Evolutionary conservation across 2,113 vertebrate species (phyloP), one percentile per base, ranked within the genome.

Genomic region (Balaeniceps rex): DNA sequence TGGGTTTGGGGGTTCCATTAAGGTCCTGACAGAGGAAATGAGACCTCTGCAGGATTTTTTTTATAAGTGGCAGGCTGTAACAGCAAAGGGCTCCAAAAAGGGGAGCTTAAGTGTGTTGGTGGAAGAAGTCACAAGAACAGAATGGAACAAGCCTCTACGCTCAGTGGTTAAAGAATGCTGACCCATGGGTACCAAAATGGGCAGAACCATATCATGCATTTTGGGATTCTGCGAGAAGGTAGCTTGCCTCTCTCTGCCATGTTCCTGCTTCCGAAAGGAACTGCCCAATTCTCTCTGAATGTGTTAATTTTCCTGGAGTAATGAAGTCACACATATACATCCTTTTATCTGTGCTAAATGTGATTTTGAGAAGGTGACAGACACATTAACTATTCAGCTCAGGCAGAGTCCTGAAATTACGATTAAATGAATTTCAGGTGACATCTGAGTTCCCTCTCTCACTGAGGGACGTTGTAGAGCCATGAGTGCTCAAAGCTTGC

Each of bases 151-250:
- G 28, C 11, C 15, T 14, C 38, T 38, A 1, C 14, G 15, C 7
- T 78, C 33, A 52, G 65, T 19, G 34, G 17, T 55, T 25, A 49
- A 46, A 54, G 69, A 40, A 44, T 24, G 13, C 12, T 36, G 44
- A 40, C 5, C 19, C 1, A 1, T 54, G 29, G 7, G 19, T 40
- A 60, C 51, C 8, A 7, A 36, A 70, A 58, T 0, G 0, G 49
- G 12, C 57, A 83, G 61, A 72, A 83, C 29, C 12, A 11, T 40
- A n/a, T 34, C 22, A 47, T 18, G 22, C 26, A 19, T 29, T 44
- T 51, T 22, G 31, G 31, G 61, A 19, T 19, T 55, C 54, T 69
- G 33, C 2, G 1, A 87, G 52, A 15, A 51, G n/a, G 52, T 8
- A 46, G 23, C 38, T 83, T 16, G 2, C 23, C n/a, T 66, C 51